A percentile compares a stretch with the other conserved stretches of the same genome.
Evolutionary conservation across 2,113 vertebrate genomes (phyloP).

Genomic region (Cygnus atratus): DNA sequence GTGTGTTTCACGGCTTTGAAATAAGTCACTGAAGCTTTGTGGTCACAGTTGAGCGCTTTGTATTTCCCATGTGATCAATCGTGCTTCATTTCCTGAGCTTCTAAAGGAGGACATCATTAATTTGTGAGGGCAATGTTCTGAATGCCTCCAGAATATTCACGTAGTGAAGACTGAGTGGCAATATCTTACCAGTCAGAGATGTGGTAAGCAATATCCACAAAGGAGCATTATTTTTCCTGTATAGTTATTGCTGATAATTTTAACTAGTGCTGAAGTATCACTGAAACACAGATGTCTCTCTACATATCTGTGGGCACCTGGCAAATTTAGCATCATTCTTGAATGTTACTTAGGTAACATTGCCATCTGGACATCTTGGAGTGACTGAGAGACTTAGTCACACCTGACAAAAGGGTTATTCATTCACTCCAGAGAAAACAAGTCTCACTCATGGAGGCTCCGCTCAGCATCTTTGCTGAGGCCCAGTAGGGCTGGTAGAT

Average conservation of each 20-base stretch:
- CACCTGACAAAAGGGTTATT: not conserved
- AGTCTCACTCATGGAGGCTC: not conserved
- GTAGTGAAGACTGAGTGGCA: not conserved
- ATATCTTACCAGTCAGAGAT: not conserved
- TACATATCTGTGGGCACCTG: not conserved
- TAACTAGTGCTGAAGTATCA: not conserved
- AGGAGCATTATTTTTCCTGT: not conserved
- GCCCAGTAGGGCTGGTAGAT: not conserved
- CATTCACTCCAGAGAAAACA: not conserved
- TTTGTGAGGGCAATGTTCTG: not conserved
- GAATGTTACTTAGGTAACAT: not conserved
- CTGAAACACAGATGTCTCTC: not conserved
- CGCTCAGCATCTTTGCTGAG: not conserved
- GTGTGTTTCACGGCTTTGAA: not conserved
- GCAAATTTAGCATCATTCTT: not conserved
- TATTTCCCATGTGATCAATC: not conserved
- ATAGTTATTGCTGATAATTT: not conserved
- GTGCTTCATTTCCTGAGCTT: not conserved
- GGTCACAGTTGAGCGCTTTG: not conserved
- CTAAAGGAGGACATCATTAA: not conserved
- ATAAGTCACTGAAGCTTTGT: not conserved
- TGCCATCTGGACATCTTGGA: constrained; percentile 1
- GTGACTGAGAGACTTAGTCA: not conserved
- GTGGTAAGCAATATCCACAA: not conserved
- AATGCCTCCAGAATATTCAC: not conserved